These are phyloP conservation scores for Potorous gilbertii DNA, from an alignment of 2,797 vertebrate species.

Conservation along the genomic window DNA sequence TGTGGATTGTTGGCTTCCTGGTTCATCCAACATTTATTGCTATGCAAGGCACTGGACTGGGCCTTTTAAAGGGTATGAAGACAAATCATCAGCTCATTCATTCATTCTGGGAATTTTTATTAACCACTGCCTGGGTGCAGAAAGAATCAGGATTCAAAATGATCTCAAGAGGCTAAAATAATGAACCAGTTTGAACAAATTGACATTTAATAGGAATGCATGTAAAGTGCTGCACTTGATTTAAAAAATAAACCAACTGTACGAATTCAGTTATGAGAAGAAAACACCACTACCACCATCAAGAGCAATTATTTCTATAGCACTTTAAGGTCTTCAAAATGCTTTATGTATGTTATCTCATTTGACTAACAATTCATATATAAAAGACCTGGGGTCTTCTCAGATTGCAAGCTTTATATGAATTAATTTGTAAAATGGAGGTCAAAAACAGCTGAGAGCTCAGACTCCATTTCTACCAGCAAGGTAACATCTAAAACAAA, in stretches of 20 bases:
- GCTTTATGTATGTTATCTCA: background rate
- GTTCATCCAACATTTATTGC: background rate
- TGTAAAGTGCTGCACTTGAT: background rate
- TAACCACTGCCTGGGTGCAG: background rate
- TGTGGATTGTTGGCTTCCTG: background rate
- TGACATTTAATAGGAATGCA: background rate
- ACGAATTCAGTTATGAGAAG: background rate
- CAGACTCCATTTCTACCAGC: background rate
- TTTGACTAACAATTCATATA: background rate
- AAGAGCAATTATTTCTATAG: background rate
- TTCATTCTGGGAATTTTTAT: background rate
- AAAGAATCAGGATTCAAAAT: background rate
- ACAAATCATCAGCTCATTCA: background rate
- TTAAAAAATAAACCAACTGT: background rate
- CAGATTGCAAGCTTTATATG: background rate
- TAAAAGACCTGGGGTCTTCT: too few relatives aligned
- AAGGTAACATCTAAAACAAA: too few relatives aligned
- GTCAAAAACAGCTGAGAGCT: background rate
- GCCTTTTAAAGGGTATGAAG: background rate
- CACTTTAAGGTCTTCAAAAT: background rate
- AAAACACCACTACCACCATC: background rate
- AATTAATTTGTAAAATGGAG: background rate
- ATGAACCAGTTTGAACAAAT: background rate
- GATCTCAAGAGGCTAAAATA: background rate
- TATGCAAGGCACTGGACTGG: background rate